These are phyloP conservation scores for Musca domestica DNA, from an alignment of 1,140 invertebrate species.

Conservation along the genomic window DNA sequence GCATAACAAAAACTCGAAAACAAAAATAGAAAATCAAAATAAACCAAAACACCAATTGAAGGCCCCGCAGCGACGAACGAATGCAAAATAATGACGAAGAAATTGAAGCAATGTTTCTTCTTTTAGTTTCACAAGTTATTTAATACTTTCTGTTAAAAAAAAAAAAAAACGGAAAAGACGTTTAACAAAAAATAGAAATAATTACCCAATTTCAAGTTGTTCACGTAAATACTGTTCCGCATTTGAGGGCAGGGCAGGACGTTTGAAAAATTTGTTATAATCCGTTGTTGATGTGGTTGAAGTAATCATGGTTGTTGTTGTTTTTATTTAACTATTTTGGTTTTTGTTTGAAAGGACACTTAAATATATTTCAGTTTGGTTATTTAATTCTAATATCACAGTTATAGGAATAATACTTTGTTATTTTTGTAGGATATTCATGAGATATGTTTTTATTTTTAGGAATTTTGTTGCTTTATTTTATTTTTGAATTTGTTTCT, in stretches of 20 bases:
- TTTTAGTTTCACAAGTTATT: too few relatives aligned
- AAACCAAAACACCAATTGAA: too few relatives aligned
- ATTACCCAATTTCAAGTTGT: conserved; percentile 31
- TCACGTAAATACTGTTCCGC: conserved; percentile 48
- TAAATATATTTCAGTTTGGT: neutral
- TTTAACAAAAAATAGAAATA: conserved; percentile 1
- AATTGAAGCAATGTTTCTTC: too few relatives aligned
- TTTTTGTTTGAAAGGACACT: neutral
- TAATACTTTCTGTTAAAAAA: too few relatives aligned
- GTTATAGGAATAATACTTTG: neutral
- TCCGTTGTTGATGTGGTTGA: conserved; percentile 38
- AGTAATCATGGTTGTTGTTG: conserved; percentile 37
- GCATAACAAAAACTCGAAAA: too few relatives aligned
- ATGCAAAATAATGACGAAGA: too few relatives aligned
- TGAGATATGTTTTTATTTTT: neutral
- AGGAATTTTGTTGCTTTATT: conserved; percentile 3
- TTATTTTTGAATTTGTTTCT: neutral
- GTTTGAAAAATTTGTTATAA: conserved; percentile 46
- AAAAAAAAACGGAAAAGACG: too few relatives aligned
- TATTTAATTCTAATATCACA: conserved; percentile 13
- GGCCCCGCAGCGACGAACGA: too few relatives aligned
- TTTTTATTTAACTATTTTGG: neutral
- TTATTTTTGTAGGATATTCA: neutral
- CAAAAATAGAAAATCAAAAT: too few relatives aligned
- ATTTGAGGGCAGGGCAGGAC: conserved; percentile 45